Conservation (phyloP, 2,797 vertebrate species). For the Tragopan temminckii region DNA sequence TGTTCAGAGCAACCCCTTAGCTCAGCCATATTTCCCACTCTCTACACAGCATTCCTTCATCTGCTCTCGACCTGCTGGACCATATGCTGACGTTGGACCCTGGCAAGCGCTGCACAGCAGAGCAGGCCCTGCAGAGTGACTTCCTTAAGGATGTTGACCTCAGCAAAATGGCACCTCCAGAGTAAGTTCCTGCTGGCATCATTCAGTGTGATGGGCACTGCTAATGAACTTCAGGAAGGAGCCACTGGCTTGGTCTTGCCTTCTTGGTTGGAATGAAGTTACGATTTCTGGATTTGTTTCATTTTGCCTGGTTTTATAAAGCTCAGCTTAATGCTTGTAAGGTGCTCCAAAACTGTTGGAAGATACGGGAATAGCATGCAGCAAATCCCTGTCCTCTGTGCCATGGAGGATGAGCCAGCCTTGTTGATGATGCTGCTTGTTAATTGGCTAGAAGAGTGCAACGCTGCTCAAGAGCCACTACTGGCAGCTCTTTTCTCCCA, state of each 20-base stretch:
- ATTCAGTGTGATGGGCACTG: accelerated
- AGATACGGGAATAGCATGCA: neutral
- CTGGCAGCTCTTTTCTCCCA: neutral
- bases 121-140: conserved; percentile 92
- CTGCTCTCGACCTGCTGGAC: conserved; percentile 95
- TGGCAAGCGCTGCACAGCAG: conserved; percentile 93
- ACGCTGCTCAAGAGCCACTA: neutral
- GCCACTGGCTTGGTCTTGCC: neutral
- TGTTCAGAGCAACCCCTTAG: neutral
- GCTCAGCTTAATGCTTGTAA: neutral
- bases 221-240: neutral
- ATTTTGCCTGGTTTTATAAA: neutral
- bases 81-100: conserved; percentile 98
- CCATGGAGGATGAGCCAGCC: neutral
- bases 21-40: neutral
- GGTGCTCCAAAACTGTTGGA: neutral
- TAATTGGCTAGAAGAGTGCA: neutral
- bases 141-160: conserved; percentile 95
- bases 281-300: neutral
- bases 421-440: neutral
- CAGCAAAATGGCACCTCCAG: conserved; percentile 96
- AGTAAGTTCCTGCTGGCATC: conserved; percentile 86
- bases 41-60: conserved; percentile 85
- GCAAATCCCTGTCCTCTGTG: neutral
- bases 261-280: neutral